Base-by-base conservation (phyloP, 2,888 invertebrate species). In the Latheticus oryzae region DNA sequence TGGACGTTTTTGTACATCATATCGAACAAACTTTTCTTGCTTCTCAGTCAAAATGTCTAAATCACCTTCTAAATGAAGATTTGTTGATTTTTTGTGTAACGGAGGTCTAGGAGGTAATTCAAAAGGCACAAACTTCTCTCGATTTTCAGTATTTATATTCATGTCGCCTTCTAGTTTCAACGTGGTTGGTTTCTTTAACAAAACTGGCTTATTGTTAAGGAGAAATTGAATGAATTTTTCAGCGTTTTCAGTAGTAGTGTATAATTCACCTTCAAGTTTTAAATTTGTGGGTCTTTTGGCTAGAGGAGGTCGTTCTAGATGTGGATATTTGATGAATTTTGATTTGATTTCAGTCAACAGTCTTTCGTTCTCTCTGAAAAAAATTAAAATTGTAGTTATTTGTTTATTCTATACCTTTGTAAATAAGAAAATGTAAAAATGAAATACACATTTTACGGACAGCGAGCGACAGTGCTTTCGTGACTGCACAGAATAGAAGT, bases 1-100 rank as follows among this genome's bases (percentile, higher is more conserved):
- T 67, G 81, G 80, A 48, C 81, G 76, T 58, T 75, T 73, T 11
- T 74, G 76, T 0, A 79, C 75, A 3, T 78, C 75, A 63, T 79
- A 79, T 1, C 78, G 77, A 5, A 80, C 68, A 67, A 78, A 83
- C 45, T 73, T 64, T 24, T 72, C 73, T 40, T 76, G 76, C 61
- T 76, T 79, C 64, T 82, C 82, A 1, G 82, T 81, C 2, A 60
- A 50, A 33, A 67, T 68, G 38, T 72, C 64, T 26, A 72, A 50
- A 12, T 80, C 78, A 2, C 83, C 83, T 65, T 83, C 83, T 37
- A 83, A 69, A 57, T 78, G 81, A 2, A 83, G 68, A 60, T 81
- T 80, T 1, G 81, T 79, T 23, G 74, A 67, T 58, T 76, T 75
- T 60, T 77, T 76, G 70, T 79, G 68, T 66, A 79, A 52, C 66